Percentiles rank a stretch among this genome's conserved stretches.
phyloP scores from a whole-genome alignment of 2,797 vertebrate species.

The Microctenopoma stevenorrisi region DNA sequence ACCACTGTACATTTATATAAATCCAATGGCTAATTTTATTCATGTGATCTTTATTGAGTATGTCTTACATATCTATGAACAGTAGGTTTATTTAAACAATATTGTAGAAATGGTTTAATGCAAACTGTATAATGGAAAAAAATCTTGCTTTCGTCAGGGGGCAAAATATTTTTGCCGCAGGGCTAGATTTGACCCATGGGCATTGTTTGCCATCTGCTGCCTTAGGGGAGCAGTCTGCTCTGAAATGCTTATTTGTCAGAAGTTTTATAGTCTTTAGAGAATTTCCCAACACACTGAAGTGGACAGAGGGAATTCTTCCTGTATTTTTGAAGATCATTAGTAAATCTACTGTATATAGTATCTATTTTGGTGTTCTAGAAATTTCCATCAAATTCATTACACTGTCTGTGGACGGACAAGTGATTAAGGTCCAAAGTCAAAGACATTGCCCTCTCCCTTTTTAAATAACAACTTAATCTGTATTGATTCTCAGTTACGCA shows the following conservation, averaged over 20 bases:
- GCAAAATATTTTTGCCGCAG: background rate
- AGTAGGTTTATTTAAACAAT: background rate
- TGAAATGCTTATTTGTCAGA: slow-evolving; percentile 20
- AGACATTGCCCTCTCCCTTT: slow-evolving; percentile 64
- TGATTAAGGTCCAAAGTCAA: slow-evolving; percentile 73
- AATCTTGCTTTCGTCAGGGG: background rate
- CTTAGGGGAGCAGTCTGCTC: background rate
- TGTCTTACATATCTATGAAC: background rate
- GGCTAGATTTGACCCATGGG: background rate
- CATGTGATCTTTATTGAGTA: no score
- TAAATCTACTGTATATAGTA: slow-evolving; percentile 16
- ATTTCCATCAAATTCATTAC: slow-evolving; percentile 46
- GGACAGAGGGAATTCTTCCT: slow-evolving; percentile 3
- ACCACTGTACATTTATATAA: no score
- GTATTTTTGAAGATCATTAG: slow-evolving; percentile 26
- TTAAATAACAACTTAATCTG: slow-evolving; percentile 75
- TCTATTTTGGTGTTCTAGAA: slow-evolving; percentile 33
- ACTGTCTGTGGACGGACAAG: slow-evolving; percentile 52
- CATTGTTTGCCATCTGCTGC: background rate
- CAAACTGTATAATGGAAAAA: background rate
- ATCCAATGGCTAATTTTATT: background rate
- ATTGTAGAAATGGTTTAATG: background rate
- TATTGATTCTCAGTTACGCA: slow-evolving; percentile 75
- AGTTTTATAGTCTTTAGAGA: background rate
- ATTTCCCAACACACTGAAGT: background rate